Evolutionary conservation across 2,113 vertebrate genomes (phyloP).

Genomic region (Anguilla rostrata): DNA sequence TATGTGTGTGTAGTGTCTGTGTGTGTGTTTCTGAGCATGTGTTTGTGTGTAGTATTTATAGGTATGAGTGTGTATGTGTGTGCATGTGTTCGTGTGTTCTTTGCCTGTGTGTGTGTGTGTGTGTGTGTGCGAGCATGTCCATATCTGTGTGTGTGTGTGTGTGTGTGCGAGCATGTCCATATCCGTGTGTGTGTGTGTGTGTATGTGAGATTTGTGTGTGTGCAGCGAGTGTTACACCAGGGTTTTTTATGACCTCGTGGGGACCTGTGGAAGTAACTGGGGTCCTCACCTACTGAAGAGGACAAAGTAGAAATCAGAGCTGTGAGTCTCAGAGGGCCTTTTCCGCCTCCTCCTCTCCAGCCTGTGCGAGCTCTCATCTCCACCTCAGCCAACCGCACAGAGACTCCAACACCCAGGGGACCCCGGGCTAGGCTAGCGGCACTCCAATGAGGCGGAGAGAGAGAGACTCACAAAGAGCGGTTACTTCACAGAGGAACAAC

Average conservation of each 20-base stretch:
- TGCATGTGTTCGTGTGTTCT: no score
- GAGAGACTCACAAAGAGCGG: neutral
- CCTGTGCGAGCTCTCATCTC: neutral
- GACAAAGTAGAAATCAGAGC: neutral
- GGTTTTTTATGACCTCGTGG: neutral
- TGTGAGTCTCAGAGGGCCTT: neutral
- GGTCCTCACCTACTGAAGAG: constrained; percentile 4
- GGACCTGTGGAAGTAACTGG: constrained; percentile 10
- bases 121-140: no score
- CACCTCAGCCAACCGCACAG: neutral
- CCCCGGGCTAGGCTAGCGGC: neutral
- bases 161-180: no score
- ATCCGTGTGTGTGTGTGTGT: no score
- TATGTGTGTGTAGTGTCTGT: neutral
- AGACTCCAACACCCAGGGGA: neutral
- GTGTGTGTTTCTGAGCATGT: neutral
- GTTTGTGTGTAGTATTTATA: constrained; percentile 2
- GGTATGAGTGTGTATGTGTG: neutral
- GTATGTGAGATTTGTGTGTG: no score
- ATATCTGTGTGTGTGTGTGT: no score
- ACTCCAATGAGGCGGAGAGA: neutral
- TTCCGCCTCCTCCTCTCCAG: neutral
- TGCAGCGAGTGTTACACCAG: neutral
- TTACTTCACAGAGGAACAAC: neutral
- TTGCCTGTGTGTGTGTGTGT: no score